Conservation (phyloP, 2,113 vertebrate species). For the Platichthys stellatus region DNA sequence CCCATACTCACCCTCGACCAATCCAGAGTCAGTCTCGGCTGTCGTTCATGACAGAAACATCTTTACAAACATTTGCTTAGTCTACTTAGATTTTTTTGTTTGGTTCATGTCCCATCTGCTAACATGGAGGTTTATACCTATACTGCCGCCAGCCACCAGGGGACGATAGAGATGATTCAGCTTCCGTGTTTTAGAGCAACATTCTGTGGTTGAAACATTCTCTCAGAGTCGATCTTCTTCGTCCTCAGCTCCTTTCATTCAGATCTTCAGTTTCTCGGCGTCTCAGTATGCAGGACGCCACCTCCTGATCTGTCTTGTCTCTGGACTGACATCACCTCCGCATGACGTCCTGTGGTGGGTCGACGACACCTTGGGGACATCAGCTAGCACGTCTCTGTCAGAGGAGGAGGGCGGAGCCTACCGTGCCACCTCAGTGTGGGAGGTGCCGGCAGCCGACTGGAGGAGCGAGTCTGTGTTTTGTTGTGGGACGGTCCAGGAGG, state of each 20-base stretch:
- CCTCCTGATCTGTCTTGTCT: slow-evolving; percentile 60
- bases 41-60: too few species aligned
- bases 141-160: too few species aligned
- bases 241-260: slow-evolving; percentile 32
- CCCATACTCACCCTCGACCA: too few species aligned
- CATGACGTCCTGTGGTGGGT: slow-evolving; percentile 62
- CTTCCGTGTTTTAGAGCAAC: too few species aligned
- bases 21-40: too few species aligned
- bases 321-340: background rate
- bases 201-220: background rate
- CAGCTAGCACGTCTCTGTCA: background rate
- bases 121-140: too few species aligned
- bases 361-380: slow-evolving; percentile 1
- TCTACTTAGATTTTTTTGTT: too few species aligned
- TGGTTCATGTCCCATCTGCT: too few species aligned
- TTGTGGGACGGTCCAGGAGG: slow-evolving; percentile 51
- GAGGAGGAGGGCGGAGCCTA: slow-evolving; percentile 24
- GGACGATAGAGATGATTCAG: too few species aligned
- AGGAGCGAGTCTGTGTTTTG: slow-evolving; percentile 33
- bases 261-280: slow-evolving; percentile 6
- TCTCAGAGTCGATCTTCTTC: background rate
- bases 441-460: slow-evolving; percentile 27
- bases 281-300: slow-evolving; percentile 3
- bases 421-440: slow-evolving; percentile 43
- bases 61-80: too few species aligned